A percentile compares a stretch with the other conserved stretches of the same genome.
These are phyloP conservation scores for Scolopax bukidnonensis DNA, from an alignment of 2,797 vertebrate species.

Conservation along the genomic window DNA sequence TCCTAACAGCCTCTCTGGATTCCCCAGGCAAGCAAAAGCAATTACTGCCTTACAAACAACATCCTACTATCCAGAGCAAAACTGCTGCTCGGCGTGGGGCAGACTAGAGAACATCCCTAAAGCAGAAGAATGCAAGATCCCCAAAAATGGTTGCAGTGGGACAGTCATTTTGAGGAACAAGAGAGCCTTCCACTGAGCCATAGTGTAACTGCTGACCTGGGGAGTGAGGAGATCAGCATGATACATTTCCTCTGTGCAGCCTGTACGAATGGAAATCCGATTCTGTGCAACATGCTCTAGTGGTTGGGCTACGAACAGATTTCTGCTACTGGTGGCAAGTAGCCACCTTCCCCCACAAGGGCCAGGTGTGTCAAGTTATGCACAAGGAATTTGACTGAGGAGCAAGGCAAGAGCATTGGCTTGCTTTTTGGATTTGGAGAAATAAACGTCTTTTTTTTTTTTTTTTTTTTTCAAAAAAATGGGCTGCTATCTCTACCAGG, in stretches of 20 bases:
- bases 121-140: neutral
- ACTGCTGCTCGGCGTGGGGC: neutral
- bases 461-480: too few relatives aligned
- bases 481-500: neutral
- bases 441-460: neutral
- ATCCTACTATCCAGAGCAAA: neutral
- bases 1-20: slow-evolving; percentile 6
- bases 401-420: neutral
- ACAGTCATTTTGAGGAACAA: neutral
- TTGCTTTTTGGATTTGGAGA: neutral
- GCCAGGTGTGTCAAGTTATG: neutral
- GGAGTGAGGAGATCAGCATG: neutral
- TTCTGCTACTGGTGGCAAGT: neutral
- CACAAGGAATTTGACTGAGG: neutral
- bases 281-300: neutral
- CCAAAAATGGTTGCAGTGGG: neutral
- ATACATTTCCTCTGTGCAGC: neutral
- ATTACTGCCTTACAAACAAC: neutral
- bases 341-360: neutral
- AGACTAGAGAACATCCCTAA: neutral
- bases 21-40: slow-evolving; percentile 20
- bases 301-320: neutral
- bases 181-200: neutral
- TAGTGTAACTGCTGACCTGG: neutral
- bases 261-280: neutral